Evolutionary conservation across 2,797 vertebrate genomes (phyloP).

Genomic region (Eutrigla gurnardus): DNA sequence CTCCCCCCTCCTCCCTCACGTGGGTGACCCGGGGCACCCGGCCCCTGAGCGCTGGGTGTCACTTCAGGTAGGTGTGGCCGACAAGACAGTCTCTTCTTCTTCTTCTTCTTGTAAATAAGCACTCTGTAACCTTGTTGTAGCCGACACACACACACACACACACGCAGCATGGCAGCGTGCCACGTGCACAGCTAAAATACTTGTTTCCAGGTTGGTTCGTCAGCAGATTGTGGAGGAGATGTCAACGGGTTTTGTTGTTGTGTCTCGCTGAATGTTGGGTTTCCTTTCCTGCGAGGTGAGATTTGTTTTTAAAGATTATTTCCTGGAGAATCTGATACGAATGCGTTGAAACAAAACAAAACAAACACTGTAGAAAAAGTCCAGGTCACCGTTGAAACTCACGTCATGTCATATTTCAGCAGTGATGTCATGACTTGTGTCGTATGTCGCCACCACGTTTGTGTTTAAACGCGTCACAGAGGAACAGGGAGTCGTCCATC

Average conservation of each 20-base stretch:
- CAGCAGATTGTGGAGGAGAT: conserved; percentile 47
- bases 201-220: conserved; percentile 61
- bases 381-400: background rate
- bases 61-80: conserved; percentile 87
- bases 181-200: conserved; percentile 63
- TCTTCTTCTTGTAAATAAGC: background rate
- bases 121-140: conserved; percentile 55
- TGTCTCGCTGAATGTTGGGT: conserved; percentile 40
- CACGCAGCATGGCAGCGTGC: conserved; percentile 55
- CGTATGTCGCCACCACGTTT: conserved; percentile 16
- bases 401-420: too few relatives aligned
- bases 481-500: conserved; percentile 40
- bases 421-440: background rate
- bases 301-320: background rate
- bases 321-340: background rate
- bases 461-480: conserved; percentile 37
- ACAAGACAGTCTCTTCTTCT: conserved; percentile 34
- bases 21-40: conserved; percentile 85
- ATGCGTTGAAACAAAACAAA: background rate
- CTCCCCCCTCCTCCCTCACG: conserved; percentile 77
- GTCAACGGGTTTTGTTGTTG: conserved; percentile 57
- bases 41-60: conserved; percentile 75
- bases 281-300: conserved; percentile 13
- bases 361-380: background rate
- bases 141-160: conserved; percentile 36